Evolutionary conservation across 2,113 vertebrate genomes (phyloP).

Genomic region (Hippocampus guttulatus): DNA sequence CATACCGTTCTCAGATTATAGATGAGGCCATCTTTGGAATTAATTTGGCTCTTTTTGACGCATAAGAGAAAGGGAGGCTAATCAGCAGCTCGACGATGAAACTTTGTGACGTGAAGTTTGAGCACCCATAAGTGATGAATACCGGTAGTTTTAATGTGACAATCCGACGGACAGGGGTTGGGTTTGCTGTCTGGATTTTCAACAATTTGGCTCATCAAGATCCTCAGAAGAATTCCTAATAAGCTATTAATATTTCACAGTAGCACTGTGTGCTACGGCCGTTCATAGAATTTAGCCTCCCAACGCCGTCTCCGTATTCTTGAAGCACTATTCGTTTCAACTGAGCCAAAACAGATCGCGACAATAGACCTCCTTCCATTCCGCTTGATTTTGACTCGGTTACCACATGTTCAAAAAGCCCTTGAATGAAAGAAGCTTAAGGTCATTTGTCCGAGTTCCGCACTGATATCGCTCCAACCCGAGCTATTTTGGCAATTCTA

Average conservation of each 20-base stretch:
- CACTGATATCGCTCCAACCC: too few relatives aligned
- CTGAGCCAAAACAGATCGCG: neutral
- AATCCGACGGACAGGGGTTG: too few relatives aligned
- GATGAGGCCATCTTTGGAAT: constrained; percentile 21
- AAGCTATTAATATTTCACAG: neutral
- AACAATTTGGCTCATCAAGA: neutral
- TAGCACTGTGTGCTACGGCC: neutral
- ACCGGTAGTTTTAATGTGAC: neutral
- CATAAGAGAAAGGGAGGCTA: constrained; percentile 7
- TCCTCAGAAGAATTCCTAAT: neutral
- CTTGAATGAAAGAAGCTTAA: neutral
- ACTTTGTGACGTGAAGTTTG: neutral
- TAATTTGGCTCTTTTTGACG: constrained; percentile 17
- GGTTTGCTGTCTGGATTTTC: neutral
- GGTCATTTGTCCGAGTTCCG: neutral
- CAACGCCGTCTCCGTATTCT: neutral
- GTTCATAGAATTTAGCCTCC: neutral
- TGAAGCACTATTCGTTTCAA: neutral
- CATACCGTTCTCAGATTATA: constrained; percentile 16
- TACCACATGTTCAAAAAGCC: neutral
- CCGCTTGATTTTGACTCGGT: neutral
- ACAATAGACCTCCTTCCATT: neutral
- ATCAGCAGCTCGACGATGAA: neutral
- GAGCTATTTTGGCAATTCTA: too few relatives aligned
- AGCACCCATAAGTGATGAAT: neutral